phyloP scores from a whole-genome alignment of 2,113 vertebrate species.

The Menidia beryllina region DNA sequence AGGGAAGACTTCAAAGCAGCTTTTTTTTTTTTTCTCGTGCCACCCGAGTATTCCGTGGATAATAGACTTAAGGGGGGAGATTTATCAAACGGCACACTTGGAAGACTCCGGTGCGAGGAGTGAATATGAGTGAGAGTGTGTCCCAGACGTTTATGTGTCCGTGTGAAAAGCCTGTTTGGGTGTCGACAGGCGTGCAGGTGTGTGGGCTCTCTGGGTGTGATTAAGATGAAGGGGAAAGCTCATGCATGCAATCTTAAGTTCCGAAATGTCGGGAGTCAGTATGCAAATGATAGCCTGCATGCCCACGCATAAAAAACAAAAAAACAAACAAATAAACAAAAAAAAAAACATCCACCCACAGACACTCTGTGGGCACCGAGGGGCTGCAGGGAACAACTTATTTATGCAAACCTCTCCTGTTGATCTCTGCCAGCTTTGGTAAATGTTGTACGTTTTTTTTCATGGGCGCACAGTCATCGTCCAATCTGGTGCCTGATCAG shows the following conservation, averaged over 20 bases:
- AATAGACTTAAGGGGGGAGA: conserved; percentile 78
- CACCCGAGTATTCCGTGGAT: conserved; percentile 73
- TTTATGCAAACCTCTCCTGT: conserved; percentile 51
- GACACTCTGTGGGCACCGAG: conserved; percentile 2
- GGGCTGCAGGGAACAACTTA: conserved; percentile 21
- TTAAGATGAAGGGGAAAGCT: conserved; percentile 35
- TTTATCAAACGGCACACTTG: conserved; percentile 76
- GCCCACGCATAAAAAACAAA: conserved; percentile 32
- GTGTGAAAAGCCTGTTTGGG: not conserved
- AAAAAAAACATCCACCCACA: conserved; percentile 48
- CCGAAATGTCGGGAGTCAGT: conserved; percentile 31
- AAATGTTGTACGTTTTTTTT: conserved; percentile 43
- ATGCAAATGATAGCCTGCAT: conserved; percentile 40
- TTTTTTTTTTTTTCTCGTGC: conserved; percentile 54
- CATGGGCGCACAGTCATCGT: conserved; percentile 32
- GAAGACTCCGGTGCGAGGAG: conserved; percentile 63
- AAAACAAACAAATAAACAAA: conserved; percentile 7
- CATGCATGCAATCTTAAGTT: conserved; percentile 37
- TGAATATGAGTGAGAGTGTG: conserved; percentile 34
- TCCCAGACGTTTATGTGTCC: conserved; percentile 14
- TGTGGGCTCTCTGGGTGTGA: conserved; percentile 36
- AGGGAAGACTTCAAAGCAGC: conserved; percentile 75
- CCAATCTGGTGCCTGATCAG: conserved; percentile 30
- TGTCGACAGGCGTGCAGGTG: not conserved
- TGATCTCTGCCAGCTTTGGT: conserved; percentile 52